These are phyloP conservation scores for Heterodera schachtii DNA, from an alignment of 1,140 invertebrate species.

Conservation along the genomic window DNA sequence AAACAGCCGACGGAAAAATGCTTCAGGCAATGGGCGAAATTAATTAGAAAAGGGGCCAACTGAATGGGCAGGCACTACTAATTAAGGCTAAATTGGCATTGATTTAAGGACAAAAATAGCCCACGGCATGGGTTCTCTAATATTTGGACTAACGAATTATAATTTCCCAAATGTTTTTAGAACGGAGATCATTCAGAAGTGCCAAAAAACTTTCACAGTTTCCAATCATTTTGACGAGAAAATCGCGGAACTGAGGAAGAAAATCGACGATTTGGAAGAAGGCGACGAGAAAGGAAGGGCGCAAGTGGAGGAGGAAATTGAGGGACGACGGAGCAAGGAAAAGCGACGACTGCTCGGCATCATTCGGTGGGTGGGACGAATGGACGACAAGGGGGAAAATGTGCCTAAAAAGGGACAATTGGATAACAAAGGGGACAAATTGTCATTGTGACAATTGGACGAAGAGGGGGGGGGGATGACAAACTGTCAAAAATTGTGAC, in stretches of 20 bases:
- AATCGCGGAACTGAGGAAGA: slow-evolving; percentile 27
- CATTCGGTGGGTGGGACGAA: slow-evolving; percentile 21
- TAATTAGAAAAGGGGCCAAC: no score
- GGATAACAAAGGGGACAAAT: no score
- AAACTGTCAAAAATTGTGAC: background rate
- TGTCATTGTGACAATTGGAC: background rate
- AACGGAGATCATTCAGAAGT: slow-evolving; percentile 39
- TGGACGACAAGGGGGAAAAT: no score
- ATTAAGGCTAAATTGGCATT: no score
- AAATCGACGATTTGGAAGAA: slow-evolving; percentile 20
- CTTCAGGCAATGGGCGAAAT: slow-evolving; percentile 13
- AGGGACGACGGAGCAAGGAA: slow-evolving; percentile 26
- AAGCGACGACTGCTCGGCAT: slow-evolving; percentile 40
- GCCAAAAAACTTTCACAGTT: slow-evolving; percentile 45
- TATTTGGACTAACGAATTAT: no score
- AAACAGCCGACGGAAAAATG: background rate
- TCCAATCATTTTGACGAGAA: slow-evolving; percentile 35
- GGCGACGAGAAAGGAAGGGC: slow-evolving; percentile 15
- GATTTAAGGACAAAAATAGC: no score
- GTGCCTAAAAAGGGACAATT: background rate
- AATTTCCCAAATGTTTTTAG: background rate
- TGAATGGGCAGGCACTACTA: no score
- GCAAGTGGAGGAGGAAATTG: slow-evolving; percentile 31
- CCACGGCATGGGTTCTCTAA: no score
- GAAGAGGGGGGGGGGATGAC: background rate